These are phyloP conservation scores for Psophia crepitans DNA, from an alignment of 2,113 vertebrate species.

Conservation along the genomic window DNA sequence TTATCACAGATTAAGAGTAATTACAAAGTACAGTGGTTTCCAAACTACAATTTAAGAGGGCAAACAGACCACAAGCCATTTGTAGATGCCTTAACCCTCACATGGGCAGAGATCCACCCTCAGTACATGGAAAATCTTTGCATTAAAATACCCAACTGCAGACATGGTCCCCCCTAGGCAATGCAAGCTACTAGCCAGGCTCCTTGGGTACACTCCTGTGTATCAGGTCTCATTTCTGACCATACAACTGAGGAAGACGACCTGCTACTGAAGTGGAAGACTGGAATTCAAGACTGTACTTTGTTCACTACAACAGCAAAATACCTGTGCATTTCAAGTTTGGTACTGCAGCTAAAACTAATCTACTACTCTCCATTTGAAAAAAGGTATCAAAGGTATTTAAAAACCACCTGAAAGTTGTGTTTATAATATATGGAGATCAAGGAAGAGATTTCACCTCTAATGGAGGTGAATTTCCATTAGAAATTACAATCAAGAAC, in stretches of 20 bases:
- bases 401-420: neutral
- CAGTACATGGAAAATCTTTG: neutral
- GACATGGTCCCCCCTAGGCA: neutral
- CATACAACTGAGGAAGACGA: neutral
- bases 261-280: neutral
- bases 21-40: neutral
- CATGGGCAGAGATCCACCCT: neutral
- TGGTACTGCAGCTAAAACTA: neutral
- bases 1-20: neutral
- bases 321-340: neutral
- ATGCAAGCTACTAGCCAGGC: neutral
- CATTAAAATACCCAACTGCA: neutral
- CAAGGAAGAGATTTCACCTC: neutral
- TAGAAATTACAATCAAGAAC: neutral
- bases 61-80: neutral
- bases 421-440: neutral
- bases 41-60: neutral
- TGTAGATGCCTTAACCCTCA: neutral
- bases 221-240: neutral
- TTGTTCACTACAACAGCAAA: neutral
- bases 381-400: neutral
- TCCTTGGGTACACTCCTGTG: neutral
- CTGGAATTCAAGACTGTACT: neutral
- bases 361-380: neutral
- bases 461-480: neutral